Base-by-base conservation (phyloP, 2,888 invertebrate genomes). In the Drosophila neonasuta region DNA sequence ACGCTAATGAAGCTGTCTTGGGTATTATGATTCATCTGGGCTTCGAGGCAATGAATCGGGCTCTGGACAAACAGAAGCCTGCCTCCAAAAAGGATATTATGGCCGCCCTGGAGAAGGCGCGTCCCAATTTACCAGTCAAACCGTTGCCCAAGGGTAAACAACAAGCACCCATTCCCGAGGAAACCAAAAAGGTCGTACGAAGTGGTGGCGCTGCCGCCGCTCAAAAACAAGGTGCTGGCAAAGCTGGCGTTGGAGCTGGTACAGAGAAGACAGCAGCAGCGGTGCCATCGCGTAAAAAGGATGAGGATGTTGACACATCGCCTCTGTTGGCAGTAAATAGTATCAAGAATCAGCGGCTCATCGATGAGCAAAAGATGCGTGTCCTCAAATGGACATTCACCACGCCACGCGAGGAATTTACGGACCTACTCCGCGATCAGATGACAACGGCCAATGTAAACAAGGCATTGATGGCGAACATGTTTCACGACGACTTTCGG, bases 321-420 rank as follows among this genome's bases (percentile, higher is more conserved):
- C 96, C 97, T 0, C 91, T 97, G 2, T 92, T 98, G 48, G 94
- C 95, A 0, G 93, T 94, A 15, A 97, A 97, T 88, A 96, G 95
- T 87, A 92, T 96, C 52, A 99, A 99, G 90, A 96, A 97, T 89
- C 97, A 98, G 89, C 93, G 99, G 57, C 94, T 97, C 48, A 95
- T 97, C 50, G 99, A 99, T 88, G 99, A 99, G 89, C 97, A 97
- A 85, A 96, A 96, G 90, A 92, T 99, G 62, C 97, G 97, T 92
- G 95, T 96, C 5, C 91, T 99, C 17, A 97, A 97, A 90, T 99
- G 99, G 99, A 97, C 98, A 90, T 99, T 99, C 88, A 95, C 96
- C 0, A 94, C 96, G 0, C 98, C 99, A 0, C 93, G 97, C 29
- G 96, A 96, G 83, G 99, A 99, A 89, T 99, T 98, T 92, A 96